Evolutionary conservation across 2,888 invertebrate genomes (phyloP), one percentile per base, ranked within the genome.

Genomic region (Andrena camellia): DNA sequence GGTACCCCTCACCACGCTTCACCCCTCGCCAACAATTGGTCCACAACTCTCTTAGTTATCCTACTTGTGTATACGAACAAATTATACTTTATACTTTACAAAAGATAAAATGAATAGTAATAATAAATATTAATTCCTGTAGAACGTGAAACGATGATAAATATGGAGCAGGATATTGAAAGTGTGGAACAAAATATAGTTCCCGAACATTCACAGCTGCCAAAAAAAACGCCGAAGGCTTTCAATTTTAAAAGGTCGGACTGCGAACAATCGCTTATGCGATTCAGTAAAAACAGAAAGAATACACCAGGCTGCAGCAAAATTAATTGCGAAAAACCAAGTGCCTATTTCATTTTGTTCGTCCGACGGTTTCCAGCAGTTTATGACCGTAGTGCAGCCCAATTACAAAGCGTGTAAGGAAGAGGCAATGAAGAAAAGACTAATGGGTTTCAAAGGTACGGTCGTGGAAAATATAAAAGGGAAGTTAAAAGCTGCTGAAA

Each of bases 321-420:
- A 57, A 26, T 57, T 57, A 57, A 57, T 57, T 26, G 57, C 26
- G 8, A 57, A 0, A 26, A 57, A 57, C 13, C 57, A 26, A n/a
- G 2, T 57, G 1, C 26, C 57, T 1, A 23, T 57, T 57, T 13
- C 23, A 10, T 57, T 57, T 5, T 26, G 57, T 57, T 23, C 26
- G n/a, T 3, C 10, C 57, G 13, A 57, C 26, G 23, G 57, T 13
- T 57, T 26, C 8, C 8, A 57, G 26, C 4, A 57, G 20, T 54
- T 23, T 54, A 54, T 54, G 26, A 17, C 10, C 10, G 13, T 26
- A 59, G 13, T 29, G 10, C 2, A 29, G 59, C 59, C 29, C 10
- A 6, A 63, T 42, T 42, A 35, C 20, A 64, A 64, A 64, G 8
- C n/a, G 5, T 64, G 42, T 35, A 35, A 64, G 13, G 64, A 35